Evolutionary conservation across 2,113 vertebrate genomes (phyloP).

Genomic region (Caloenas nicobarica): DNA sequence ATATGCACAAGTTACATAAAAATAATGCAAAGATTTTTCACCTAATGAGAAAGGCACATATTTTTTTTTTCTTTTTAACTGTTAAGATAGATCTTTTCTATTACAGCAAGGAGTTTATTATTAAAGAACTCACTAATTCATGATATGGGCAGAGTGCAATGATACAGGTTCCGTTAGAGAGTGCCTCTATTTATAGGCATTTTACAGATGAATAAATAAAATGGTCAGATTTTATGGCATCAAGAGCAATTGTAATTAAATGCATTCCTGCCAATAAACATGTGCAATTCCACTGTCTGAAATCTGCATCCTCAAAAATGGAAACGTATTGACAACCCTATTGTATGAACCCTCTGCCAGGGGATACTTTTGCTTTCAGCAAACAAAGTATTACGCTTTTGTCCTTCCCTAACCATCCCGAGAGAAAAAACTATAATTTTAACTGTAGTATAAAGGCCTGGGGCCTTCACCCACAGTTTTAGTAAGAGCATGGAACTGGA

Average conservation of each 20-base stretch:
- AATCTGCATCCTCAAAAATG: not conserved
- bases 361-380: not conserved
- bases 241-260: not conserved
- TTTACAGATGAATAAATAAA: not conserved
- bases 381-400: not conserved
- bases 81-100: not conserved
- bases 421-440: not conserved
- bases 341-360: not conserved
- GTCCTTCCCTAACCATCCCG: not conserved
- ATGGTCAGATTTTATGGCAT: not conserved
- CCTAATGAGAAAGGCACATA: slow-evolving; percentile 49
- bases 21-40: slow-evolving; percentile 22
- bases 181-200: not conserved
- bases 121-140: not conserved
- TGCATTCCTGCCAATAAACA: not conserved
- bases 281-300: not conserved
- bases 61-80: not conserved
- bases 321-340: not conserved
- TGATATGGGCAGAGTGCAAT: not conserved
- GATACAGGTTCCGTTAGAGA: not conserved
- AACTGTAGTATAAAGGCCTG: not conserved
- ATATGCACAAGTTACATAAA: not conserved
- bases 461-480: not conserved
- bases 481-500: not conserved
- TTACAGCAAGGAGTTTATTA: not conserved